Conservation (phyloP, 1,140 invertebrate species). For the Pemphigus obesinymphae region DNA sequence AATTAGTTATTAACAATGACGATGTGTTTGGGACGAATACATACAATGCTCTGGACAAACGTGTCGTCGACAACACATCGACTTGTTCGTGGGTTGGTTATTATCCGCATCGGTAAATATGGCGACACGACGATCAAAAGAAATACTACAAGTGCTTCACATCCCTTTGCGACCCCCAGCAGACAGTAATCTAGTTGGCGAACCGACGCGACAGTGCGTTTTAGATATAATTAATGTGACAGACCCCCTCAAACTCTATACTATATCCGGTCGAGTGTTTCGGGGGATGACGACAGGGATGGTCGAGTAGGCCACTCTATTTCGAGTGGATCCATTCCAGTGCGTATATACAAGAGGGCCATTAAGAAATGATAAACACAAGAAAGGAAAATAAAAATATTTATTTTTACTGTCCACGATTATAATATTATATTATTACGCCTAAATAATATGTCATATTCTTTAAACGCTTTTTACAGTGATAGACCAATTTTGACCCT, state of each 20-base stretch:
- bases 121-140: not conserved
- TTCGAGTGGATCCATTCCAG: not conserved
- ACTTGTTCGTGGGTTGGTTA: not conserved
- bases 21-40: too few relatives aligned
- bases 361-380: not conserved
- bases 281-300: not conserved
- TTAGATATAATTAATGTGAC: conserved; percentile 8
- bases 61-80: not conserved
- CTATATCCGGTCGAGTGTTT: not conserved
- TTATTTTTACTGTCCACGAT: not conserved
- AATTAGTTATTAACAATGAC: too few relatives aligned
- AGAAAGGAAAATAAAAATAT: not conserved
- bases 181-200: not conserved
- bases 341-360: not conserved
- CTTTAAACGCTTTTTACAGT: too few relatives aligned
- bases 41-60: too few relatives aligned
- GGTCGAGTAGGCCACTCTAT: not conserved
- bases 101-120: not conserved
- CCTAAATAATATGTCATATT: too few relatives aligned
- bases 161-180: not conserved
- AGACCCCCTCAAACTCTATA: not conserved
- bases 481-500: too few relatives aligned
- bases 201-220: not conserved
- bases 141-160: not conserved
- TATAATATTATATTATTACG: too few relatives aligned